phyloP scores from a whole-genome alignment of 35 echinoderm and acorn worm species.

The Diadema setosum region DNA sequence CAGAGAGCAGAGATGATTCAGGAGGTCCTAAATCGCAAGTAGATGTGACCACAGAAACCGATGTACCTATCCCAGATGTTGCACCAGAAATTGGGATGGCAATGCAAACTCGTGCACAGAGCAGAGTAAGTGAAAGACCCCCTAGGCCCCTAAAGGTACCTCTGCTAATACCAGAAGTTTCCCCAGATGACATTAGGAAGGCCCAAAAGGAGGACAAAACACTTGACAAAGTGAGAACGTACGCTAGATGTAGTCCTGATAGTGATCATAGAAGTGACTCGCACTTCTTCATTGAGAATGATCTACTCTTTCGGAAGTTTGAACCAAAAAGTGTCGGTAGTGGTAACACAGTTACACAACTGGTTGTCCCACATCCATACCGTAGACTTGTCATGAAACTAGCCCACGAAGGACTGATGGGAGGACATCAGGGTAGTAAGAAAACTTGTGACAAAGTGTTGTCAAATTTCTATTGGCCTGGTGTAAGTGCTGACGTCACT shows the following conservation, averaged over 20 bases:
- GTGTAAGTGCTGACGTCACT: not conserved
- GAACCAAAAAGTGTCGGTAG: not conserved
- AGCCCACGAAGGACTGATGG: conserved; percentile 45
- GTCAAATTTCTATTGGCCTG: conserved; percentile 60
- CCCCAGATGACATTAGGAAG: not conserved
- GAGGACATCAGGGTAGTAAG: conserved; percentile 33
- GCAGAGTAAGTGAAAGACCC: not conserved
- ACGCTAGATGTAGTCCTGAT: not conserved
- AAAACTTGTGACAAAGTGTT: conserved; percentile 26
- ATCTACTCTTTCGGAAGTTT: conserved; percentile 20
- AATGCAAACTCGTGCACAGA: not conserved
- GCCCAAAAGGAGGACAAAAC: conserved; percentile 15
- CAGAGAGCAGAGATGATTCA: not conserved
- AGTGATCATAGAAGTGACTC: not conserved
- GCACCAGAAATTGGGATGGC: not conserved
- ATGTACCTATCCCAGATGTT: not conserved
- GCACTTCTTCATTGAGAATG: conserved; percentile 4
- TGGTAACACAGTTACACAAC: conserved; percentile 24
- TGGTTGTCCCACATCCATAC: conserved; percentile 27
- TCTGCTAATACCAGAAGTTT: not conserved
- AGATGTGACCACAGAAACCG: not conserved
- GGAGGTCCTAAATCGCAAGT: not conserved
- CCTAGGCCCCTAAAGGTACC: not conserved
- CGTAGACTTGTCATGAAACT: conserved; percentile 22
- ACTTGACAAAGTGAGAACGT: not conserved